These are phyloP conservation scores for Oceanodroma leucorhoa DNA, from an alignment of 2,797 vertebrate genomes.

Conservation along the genomic window DNA sequence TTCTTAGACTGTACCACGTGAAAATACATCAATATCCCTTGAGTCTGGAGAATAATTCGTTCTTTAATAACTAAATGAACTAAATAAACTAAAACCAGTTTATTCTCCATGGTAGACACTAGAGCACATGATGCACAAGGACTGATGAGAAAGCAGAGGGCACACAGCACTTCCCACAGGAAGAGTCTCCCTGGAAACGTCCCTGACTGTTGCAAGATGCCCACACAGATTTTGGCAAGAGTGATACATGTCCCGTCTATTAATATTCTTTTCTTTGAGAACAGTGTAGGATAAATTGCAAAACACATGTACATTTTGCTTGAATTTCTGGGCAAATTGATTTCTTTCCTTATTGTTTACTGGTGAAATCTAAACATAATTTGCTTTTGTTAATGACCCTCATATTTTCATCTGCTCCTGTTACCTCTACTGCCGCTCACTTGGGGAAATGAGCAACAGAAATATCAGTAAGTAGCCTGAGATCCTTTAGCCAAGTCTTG, in stretches of 20 bases:
- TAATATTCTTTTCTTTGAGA: background rate
- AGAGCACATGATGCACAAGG: background rate
- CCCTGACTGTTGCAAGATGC: background rate
- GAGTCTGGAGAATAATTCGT: background rate
- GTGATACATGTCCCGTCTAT: accelerated
- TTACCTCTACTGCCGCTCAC: background rate
- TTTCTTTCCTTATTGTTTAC: background rate
- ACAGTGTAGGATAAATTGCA: background rate
- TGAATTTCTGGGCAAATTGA: background rate
- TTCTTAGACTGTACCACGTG: background rate
- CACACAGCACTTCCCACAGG: background rate
- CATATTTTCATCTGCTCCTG: background rate
- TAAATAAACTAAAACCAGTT: background rate
- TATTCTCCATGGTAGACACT: background rate
- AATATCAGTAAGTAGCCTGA: background rate
- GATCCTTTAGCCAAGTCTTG: background rate
- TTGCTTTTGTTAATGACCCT: background rate
- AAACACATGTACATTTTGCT: background rate
- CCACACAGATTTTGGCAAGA: background rate
- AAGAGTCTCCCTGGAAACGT: background rate
- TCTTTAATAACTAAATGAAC: background rate
- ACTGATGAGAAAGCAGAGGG: background rate
- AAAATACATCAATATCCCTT: background rate
- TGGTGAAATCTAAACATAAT: background rate
- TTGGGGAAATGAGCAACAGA: background rate